Conservation (phyloP, 1,140 invertebrate species). For the Drosophila fuyamai region DNA sequence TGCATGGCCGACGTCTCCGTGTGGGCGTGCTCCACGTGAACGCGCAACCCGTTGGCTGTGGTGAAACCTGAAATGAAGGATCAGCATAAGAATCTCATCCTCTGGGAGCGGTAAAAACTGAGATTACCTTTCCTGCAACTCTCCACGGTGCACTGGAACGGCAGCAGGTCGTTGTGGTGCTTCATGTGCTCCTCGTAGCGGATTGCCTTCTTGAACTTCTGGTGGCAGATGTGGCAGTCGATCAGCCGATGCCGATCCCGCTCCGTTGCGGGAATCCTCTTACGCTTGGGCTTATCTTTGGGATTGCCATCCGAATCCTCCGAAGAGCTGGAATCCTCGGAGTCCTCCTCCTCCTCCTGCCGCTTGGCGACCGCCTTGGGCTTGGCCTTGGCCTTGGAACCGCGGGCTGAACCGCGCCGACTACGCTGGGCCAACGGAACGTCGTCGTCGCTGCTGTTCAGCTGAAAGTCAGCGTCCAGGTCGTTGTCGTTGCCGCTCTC, state of each 20-base stretch:
- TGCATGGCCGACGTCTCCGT: constrained; percentile 71
- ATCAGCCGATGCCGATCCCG: constrained; percentile 64
- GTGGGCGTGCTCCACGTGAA: constrained; percentile 78
- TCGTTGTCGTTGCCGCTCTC: constrained; percentile 61
- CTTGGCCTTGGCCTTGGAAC: constrained; percentile 24
- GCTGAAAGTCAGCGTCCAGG: constrained; percentile 51
- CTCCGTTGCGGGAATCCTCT: constrained; percentile 61
- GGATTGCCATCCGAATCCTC: constrained; percentile 40
- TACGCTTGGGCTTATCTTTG: constrained; percentile 62
- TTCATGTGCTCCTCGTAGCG: constrained; percentile 81
- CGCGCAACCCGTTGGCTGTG: constrained; percentile 69
- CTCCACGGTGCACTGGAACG: constrained; percentile 77
- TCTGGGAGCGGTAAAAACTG: fast-evolving
- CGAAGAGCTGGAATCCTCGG: constrained; percentile 50
- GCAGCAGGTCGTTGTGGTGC: constrained; percentile 76
- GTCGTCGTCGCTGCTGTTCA: constrained; percentile 74
- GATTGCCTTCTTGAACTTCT: constrained; percentile 78
- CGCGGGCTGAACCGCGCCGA: constrained; percentile 5
- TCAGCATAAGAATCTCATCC: background rate
- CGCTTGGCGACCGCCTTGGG: constrained; percentile 37
- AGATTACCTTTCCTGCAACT: constrained; percentile 61
- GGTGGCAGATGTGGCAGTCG: constrained; percentile 80
- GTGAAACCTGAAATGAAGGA: constrained; percentile 50
- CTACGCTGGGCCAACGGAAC: constrained; percentile 65
- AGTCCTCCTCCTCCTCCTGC: constrained; percentile 37